A percentile compares a stretch with the other conserved stretches of the same genome.
phyloP scores from a whole-genome alignment of 2,113 vertebrate species.

The Athene noctua region DNA sequence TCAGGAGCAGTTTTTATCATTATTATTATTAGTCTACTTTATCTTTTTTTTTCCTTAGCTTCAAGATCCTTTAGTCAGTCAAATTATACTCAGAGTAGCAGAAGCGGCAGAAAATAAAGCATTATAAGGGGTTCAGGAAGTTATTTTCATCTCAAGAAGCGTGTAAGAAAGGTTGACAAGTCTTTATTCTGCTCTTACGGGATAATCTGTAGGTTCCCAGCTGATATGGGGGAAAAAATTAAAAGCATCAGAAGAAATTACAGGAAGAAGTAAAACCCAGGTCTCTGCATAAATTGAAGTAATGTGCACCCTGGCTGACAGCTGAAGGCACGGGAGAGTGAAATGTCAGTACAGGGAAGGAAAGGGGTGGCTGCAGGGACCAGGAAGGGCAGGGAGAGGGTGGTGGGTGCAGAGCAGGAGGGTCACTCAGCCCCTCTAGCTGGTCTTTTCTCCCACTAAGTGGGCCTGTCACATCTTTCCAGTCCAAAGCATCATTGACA shows the following conservation, averaged over 20 bases:
- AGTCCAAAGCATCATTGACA: background rate
- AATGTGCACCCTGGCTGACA: background rate
- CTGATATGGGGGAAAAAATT: background rate
- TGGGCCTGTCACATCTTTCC: background rate
- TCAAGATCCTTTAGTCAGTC: conserved; percentile 44
- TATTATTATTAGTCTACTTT: background rate
- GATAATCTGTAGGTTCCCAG: conserved; percentile 51
- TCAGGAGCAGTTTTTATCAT: background rate
- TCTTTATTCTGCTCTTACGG: conserved; percentile 51
- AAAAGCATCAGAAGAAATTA: conserved; percentile 21
- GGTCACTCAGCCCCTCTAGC: background rate
- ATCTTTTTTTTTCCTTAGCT: background rate
- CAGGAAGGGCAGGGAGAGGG: background rate
- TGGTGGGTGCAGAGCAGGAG: background rate
- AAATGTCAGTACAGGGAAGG: background rate
- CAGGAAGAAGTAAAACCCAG: background rate
- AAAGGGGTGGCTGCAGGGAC: accelerated
- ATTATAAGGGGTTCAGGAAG: conserved; percentile 22
- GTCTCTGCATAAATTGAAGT: background rate
- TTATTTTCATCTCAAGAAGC: conserved; percentile 53
- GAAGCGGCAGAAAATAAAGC: conserved; percentile 51
- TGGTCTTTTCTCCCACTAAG: background rate
- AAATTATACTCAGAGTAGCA: conserved; percentile 51
- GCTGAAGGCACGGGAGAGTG: background rate
- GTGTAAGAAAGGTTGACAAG: conserved; percentile 1